A percentile compares a stretch with the other conserved stretches of the same genome.
These are phyloP conservation scores for Cheiracanthium punctorium DNA, from an alignment of 2,888 invertebrate genomes.

Conservation along the genomic window DNA sequence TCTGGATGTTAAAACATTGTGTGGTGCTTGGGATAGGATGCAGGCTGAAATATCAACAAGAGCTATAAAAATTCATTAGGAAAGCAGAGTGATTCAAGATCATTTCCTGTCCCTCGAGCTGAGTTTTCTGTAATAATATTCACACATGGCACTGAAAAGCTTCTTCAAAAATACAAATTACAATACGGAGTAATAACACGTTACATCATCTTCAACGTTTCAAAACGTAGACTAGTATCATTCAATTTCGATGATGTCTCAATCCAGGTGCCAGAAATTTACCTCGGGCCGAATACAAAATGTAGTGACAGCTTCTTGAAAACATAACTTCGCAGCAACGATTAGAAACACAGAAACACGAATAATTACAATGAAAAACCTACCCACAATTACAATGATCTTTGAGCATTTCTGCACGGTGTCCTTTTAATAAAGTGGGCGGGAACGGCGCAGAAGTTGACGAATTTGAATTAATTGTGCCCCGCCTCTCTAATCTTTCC, in stretches of 20 bases:
- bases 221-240: not conserved
- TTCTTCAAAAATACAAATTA: not conserved
- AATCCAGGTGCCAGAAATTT: conserved; percentile 5
- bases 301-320: not conserved
- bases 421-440: not conserved
- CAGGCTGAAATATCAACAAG: not conserved
- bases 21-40: too few relatives aligned
- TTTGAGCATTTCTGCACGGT: not conserved
- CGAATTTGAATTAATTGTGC: conserved; percentile 32
- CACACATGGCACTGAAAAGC: not conserved
- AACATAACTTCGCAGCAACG: not conserved
- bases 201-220: not conserved
- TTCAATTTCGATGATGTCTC: not conserved
- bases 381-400: conserved; percentile 20
- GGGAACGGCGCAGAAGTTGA: conserved; percentile 28
- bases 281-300: not conserved
- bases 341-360: not conserved
- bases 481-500: conserved; percentile 41
- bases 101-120: not conserved
- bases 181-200: not conserved
- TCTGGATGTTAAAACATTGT: too few relatives aligned
- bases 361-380: conserved; percentile 24
- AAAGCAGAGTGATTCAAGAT: not conserved
- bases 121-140: not conserved
- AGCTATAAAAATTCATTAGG: not conserved